phyloP scores from a whole-genome alignment of 2,888 invertebrate genomes.

The Sceliomorpha sp. region DNA sequence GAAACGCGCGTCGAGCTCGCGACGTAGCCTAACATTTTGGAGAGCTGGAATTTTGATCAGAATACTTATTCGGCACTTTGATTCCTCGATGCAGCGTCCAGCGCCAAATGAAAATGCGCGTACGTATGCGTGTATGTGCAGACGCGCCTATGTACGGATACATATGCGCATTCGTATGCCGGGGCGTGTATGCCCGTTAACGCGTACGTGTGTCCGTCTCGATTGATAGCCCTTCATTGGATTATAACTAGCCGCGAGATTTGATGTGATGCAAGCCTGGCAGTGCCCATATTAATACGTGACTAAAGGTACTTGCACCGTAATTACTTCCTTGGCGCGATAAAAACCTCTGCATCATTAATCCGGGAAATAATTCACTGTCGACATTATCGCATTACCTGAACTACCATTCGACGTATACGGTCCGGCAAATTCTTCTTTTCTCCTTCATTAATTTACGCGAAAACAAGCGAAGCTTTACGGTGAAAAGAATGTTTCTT shows the following conservation, averaged over 20 bases:
- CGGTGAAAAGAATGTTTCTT: no score
- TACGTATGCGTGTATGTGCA: background rate
- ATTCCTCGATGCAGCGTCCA: conserved; percentile 11
- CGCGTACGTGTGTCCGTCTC: conserved; percentile 7
- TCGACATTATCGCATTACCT: background rate
- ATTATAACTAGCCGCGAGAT: conserved; percentile 35
- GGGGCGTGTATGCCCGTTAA: background rate
- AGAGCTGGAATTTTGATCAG: conserved; percentile 6
- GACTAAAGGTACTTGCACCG: conserved; percentile 32
- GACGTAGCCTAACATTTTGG: no score
- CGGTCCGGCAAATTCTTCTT: no score
- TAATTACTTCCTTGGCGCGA: conserved; percentile 20
- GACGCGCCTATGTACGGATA: conserved; percentile 8
- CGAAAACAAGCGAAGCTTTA: no score
- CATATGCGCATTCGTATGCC: background rate
- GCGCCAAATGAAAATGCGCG: background rate
- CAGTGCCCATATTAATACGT: conserved; percentile 72
- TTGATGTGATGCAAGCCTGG: conserved; percentile 67
- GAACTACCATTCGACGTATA: no score
- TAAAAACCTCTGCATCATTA: conserved; percentile 8
- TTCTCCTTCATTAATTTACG: no score
- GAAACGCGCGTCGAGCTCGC: no score
- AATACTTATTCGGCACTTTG: conserved; percentile 23
- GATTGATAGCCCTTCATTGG: conserved; percentile 24
- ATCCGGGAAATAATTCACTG: background rate